Conservation (phyloP, 2,888 invertebrate genomes). For the Lamellibrachia columna region DNA sequence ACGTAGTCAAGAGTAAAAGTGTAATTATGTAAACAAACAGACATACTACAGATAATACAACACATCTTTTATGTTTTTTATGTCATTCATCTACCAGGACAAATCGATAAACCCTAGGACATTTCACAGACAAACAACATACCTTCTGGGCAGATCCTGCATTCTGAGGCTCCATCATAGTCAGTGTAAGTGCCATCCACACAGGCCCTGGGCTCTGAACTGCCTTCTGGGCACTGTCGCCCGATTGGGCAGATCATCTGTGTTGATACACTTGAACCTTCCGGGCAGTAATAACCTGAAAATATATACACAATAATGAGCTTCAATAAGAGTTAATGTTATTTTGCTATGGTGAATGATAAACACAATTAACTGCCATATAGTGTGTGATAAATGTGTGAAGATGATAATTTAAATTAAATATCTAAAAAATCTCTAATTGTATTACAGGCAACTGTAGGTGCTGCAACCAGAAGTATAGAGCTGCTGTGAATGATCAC, state of each 20-base stretch:
- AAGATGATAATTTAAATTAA: too few relatives aligned
- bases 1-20: neutral
- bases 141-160: slow-evolving; percentile 59
- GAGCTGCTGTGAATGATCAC: too few relatives aligned
- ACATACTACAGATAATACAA: neutral
- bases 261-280: slow-evolving; percentile 55
- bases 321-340: neutral
- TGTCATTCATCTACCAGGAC: too few relatives aligned
- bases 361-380: too few relatives aligned
- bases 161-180: slow-evolving; percentile 47
- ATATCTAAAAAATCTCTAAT: too few relatives aligned
- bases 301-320: slow-evolving; percentile 9
- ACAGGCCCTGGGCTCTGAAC: slow-evolving; percentile 53
- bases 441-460: too few relatives aligned
- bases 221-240: slow-evolving; percentile 57
- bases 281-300: slow-evolving; percentile 62
- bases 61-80: too few relatives aligned
- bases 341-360: too few relatives aligned
- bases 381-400: too few relatives aligned
- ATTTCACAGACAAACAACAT: slow-evolving; percentile 8
- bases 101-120: neutral
- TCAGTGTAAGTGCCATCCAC: slow-evolving; percentile 54
- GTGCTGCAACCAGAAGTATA: too few relatives aligned
- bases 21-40: neutral
- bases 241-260: slow-evolving; percentile 58